phyloP scores from a whole-genome alignment of 1,140 invertebrate genomes.

The Sycophaga agraensis region DNA sequence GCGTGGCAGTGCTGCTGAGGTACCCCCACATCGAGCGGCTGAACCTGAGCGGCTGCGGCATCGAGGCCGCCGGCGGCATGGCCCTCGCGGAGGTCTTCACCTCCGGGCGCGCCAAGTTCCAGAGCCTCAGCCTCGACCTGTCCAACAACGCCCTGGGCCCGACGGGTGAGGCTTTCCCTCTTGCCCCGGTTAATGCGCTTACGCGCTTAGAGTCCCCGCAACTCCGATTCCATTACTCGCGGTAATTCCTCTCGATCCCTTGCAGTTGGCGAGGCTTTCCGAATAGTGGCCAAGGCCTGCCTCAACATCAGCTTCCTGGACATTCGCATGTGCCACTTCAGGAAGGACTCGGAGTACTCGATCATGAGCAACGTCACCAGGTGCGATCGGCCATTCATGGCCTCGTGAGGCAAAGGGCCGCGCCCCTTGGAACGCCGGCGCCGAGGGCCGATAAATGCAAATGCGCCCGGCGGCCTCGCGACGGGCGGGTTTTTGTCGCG shows the following conservation, averaged over 20 bases:
- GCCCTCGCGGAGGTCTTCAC: slow-evolving; percentile 39
- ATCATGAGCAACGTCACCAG: slow-evolving; percentile 40
- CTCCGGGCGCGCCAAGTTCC: slow-evolving; percentile 32
- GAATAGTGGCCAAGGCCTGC: slow-evolving; percentile 34
- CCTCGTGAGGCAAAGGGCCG: no score
- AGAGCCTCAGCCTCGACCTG: slow-evolving; percentile 36
- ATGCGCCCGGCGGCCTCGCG: no score
- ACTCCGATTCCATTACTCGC: background rate
- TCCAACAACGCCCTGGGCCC: slow-evolving; percentile 47
- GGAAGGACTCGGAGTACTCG: slow-evolving; percentile 39
- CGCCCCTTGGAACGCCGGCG: no score
- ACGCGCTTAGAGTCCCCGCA: background rate
- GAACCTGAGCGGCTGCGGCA: slow-evolving; percentile 45
- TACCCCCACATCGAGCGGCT: slow-evolving; percentile 39
- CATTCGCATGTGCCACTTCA: slow-evolving; percentile 48
- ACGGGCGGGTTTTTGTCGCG: slow-evolving; percentile 12
- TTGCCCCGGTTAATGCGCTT: background rate
- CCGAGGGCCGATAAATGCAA: no score
- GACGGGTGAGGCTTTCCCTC: slow-evolving; percentile 43
- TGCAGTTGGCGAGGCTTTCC: slow-evolving; percentile 45
- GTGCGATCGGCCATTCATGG: no score
- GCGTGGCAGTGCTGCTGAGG: slow-evolving; percentile 42
- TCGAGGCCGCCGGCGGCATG: slow-evolving; percentile 37
- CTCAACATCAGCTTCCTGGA: slow-evolving; percentile 40
- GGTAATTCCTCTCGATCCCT: background rate